Evolutionary conservation across 2,888 invertebrate species (phyloP).

Genomic region (Diarsia mendica): DNA sequence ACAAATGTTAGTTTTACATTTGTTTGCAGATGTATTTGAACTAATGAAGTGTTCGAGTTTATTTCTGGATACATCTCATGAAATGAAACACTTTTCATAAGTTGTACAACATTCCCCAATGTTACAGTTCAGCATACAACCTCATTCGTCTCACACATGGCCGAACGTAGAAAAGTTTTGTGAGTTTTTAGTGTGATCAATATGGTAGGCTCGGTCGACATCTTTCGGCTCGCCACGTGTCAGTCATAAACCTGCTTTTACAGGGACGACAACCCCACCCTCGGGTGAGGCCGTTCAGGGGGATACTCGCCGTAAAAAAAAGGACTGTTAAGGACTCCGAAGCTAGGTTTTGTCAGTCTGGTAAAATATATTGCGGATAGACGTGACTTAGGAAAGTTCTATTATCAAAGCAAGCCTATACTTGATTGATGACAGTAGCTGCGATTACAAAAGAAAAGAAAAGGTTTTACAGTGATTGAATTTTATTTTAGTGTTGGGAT

Average conservation of each 20-base stretch:
- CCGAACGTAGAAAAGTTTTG: slow-evolving; percentile 47
- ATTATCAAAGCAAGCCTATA: slow-evolving; percentile 58
- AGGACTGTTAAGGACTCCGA: slow-evolving; percentile 77
- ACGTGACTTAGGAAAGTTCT: slow-evolving; percentile 60
- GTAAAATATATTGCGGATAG: slow-evolving; percentile 72
- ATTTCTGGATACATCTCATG: not conserved
- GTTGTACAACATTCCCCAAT: not conserved
- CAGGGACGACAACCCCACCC: slow-evolving; percentile 79
- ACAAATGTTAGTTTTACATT: not conserved
- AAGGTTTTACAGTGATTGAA: slow-evolving; percentile 27
- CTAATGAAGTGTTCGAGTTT: not conserved
- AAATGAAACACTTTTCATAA: not conserved
- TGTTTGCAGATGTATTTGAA: not conserved
- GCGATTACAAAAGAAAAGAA: slow-evolving; percentile 21
- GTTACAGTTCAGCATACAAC: slow-evolving; percentile 7
- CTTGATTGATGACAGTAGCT: slow-evolving; percentile 58
- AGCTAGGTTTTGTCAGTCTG: slow-evolving; percentile 75
- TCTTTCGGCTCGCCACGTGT: slow-evolving; percentile 83
- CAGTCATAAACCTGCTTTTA: slow-evolving; percentile 87
- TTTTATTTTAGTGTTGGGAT: slow-evolving; percentile 31
- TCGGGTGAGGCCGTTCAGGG: slow-evolving; percentile 72
- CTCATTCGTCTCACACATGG: not conserved
- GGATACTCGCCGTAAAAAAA: slow-evolving; percentile 78
- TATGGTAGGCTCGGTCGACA: slow-evolving; percentile 72
- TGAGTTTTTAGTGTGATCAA: slow-evolving; percentile 73